These are phyloP conservation scores for Actinia equina DNA, from an alignment of 64 coral and sea anemone species.

Conservation along the genomic window DNA sequence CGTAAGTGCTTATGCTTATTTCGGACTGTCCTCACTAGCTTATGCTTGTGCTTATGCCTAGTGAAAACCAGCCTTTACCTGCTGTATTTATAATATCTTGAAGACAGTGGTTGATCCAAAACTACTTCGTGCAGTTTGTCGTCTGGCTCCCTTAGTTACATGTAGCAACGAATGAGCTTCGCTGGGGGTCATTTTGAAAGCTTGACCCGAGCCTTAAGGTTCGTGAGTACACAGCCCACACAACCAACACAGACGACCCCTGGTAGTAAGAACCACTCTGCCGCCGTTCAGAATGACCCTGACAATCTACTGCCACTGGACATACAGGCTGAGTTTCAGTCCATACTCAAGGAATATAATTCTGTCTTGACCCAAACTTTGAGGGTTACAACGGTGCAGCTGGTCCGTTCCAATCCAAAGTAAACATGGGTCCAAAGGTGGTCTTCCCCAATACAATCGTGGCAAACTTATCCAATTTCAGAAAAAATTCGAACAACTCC, in stretches of 20 bases:
- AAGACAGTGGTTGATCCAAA: too few relatives aligned
- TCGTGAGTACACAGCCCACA: neutral
- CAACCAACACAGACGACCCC: neutral
- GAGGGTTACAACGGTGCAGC: constrained; percentile 25
- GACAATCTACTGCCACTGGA: constrained; percentile 11
- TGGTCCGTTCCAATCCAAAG: constrained; percentile 12
- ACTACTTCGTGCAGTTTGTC: too few relatives aligned
- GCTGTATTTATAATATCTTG: too few relatives aligned
- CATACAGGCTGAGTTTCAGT: constrained; percentile 33
- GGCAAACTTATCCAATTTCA: constrained; percentile 23
- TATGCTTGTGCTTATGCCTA: constrained; percentile 34
- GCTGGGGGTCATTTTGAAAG: too few relatives aligned
- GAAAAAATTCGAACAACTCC: constrained; percentile 17
- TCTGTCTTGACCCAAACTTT: constrained; percentile 21
- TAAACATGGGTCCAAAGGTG: constrained; percentile 34
- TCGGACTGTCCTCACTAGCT: constrained; percentile 47
- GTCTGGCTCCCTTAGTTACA: too few relatives aligned
- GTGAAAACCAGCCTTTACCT: too few relatives aligned
- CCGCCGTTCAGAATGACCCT: constrained; percentile 21
- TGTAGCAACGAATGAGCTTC: too few relatives aligned
- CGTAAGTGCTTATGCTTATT: constrained; percentile 56
- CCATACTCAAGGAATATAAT: constrained; percentile 26
- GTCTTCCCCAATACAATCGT: constrained; percentile 9
- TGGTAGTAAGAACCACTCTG: neutral
- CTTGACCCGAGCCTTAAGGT: too few relatives aligned